Conservation (phyloP, 2,888 invertebrate genomes). For the Cyclophora punctaria region DNA sequence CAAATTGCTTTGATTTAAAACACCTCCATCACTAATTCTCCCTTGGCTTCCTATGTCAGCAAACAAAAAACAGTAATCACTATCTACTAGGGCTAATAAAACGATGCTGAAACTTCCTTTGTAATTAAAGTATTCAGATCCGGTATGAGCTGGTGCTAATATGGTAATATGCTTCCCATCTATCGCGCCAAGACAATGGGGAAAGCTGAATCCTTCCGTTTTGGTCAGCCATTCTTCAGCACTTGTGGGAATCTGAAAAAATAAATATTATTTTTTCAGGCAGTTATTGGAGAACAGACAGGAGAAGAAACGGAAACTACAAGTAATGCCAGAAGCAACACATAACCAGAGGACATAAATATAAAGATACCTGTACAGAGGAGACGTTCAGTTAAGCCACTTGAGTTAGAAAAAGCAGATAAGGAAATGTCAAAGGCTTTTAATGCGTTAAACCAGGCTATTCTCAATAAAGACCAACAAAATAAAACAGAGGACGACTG, state of each 20-base stretch:
- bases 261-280: conserved; percentile 3
- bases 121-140: conserved; percentile 10
- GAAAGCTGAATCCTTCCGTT: conserved; percentile 8
- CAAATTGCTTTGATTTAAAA: conserved; percentile 6
- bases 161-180: conserved; percentile 13
- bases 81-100: conserved; percentile 10
- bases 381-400: conserved; percentile 13
- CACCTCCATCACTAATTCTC: conserved; percentile 2
- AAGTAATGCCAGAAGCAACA: conserved; percentile 10
- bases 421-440: conserved; percentile 12
- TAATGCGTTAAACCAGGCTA: conserved; percentile 13
- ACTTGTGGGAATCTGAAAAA: conserved; percentile 1
- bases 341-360: conserved; percentile 9
- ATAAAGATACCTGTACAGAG: conserved; percentile 11
- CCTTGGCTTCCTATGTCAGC: conserved; percentile 11
- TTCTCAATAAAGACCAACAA: conserved; percentile 13
- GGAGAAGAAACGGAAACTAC: conserved; percentile 11
- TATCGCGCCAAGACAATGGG: conserved; percentile 10
- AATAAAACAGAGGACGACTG: conserved; percentile 15
- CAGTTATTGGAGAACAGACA: conserved; percentile 9
- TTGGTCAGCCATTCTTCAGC: conserved; percentile 2
- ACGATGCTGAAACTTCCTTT: conserved; percentile 11
- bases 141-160: conserved; percentile 10
- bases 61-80: conserved; percentile 7
- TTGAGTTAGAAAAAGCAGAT: conserved; percentile 11